Conservation (phyloP, 2,797 vertebrate genomes). For the Sebastolobus alascanus region DNA sequence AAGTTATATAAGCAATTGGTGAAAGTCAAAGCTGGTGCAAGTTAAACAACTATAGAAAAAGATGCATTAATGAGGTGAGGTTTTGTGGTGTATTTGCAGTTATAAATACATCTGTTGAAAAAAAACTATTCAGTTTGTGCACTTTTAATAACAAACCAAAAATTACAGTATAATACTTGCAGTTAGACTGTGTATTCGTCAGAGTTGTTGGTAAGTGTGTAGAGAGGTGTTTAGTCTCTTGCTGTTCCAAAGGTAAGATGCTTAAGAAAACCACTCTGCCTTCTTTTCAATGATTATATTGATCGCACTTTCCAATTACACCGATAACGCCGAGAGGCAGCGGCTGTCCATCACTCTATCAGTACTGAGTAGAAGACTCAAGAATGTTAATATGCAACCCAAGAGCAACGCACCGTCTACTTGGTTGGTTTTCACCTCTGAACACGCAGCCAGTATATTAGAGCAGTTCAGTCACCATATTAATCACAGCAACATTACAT, state of each 20-base stretch:
- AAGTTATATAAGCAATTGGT: too few relatives aligned
- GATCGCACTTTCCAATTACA: constrained; percentile 46
- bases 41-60: neutral
- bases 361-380: neutral
- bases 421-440: neutral
- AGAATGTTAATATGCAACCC: constrained; percentile 21
- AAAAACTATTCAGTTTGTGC: neutral
- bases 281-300: constrained; percentile 34
- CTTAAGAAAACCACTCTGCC: constrained; percentile 21
- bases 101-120: neutral
- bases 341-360: constrained; percentile 31
- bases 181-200: neutral
- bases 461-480: neutral
- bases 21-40: neutral
- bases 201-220: neutral
- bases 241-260: constrained; percentile 8
- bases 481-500: neutral
- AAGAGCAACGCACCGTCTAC: neutral
- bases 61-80: neutral
- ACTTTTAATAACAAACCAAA: neutral
- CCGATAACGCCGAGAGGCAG: constrained; percentile 17
- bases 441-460: neutral
- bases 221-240: constrained; percentile 11
- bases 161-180: neutral
- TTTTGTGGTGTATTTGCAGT: neutral